A percentile compares a stretch with the other conserved stretches of the same genome.
phyloP scores from a whole-genome alignment of 2,797 vertebrate species.

The Spea hammondii region DNA sequence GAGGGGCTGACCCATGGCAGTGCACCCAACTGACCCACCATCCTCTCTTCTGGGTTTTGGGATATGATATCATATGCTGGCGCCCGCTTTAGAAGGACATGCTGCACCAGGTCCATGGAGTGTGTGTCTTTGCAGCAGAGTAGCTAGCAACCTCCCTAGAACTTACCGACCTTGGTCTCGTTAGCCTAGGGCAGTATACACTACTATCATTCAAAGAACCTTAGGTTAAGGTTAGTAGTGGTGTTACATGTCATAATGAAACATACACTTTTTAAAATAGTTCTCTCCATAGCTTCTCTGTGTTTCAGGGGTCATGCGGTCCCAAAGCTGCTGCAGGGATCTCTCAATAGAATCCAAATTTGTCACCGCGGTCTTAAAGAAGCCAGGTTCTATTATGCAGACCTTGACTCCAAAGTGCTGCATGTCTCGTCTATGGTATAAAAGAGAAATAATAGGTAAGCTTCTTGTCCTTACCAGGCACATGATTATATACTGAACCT shows the following conservation, averaged over 20 bases:
- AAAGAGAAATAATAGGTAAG: background rate
- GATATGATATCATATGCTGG: too few relatives aligned
- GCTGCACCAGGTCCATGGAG: too few relatives aligned
- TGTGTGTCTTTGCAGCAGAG: too few relatives aligned
- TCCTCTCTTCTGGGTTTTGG: too few relatives aligned
- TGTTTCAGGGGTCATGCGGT: slow-evolving; percentile 75
- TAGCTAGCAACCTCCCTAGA: too few relatives aligned
- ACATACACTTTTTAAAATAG: slow-evolving; percentile 84
- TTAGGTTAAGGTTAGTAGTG: background rate
- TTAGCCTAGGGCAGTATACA: too few relatives aligned
- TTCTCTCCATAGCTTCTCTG: slow-evolving; percentile 81
- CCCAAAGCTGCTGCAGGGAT: slow-evolving; percentile 80
- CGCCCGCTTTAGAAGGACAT: too few relatives aligned
- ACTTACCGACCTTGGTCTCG: too few relatives aligned
- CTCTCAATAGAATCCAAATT: slow-evolving; percentile 74
- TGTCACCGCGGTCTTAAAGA: slow-evolving; percentile 86
- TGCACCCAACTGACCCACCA: too few relatives aligned
- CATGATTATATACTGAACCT: background rate
- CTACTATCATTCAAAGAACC: background rate
- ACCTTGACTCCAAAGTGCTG: slow-evolving; percentile 84
- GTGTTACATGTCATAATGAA: background rate
- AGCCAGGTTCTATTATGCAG: slow-evolving; percentile 89
- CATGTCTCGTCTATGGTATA: slow-evolving; percentile 77
- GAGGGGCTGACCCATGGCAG: too few relatives aligned
- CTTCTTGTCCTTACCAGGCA: background rate